A percentile compares a stretch with the other conserved stretches of the same genome.
Conservation (phyloP, 2,888 invertebrate species). For the Bombylius major region DNA sequence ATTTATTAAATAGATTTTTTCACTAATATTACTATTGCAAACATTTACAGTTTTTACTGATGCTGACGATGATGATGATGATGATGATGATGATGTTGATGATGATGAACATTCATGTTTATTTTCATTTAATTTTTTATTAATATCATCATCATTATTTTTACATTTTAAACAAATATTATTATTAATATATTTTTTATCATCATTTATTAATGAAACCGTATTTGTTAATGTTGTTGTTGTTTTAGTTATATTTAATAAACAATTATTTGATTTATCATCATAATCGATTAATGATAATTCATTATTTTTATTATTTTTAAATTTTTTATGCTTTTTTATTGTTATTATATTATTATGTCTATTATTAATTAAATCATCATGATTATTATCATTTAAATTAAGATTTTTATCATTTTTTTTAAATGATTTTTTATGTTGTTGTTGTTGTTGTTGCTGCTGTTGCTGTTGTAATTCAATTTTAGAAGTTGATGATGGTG, state of each 20-base stretch:
- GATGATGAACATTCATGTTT: not conserved
- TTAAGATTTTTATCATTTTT: not conserved
- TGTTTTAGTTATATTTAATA: no score
- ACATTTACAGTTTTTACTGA: no score
- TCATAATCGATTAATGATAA: no score
- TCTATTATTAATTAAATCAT: slow-evolving; percentile 1
- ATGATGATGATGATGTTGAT: no score
- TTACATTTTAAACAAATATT: not conserved
- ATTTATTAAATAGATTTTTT: no score
- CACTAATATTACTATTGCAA: no score
- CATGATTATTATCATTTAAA: not conserved
- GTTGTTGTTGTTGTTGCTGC: not conserved
- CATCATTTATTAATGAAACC: not conserved
- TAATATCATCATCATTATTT: not conserved
- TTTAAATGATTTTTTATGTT: not conserved
- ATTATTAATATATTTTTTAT: not conserved
- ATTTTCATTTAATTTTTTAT: not conserved
- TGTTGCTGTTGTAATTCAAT: not conserved
- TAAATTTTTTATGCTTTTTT: not conserved
- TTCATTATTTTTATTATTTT: not conserved
- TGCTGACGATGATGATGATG: no score
- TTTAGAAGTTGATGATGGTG: not conserved
- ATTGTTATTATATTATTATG: not conserved
- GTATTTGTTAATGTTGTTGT: not conserved
- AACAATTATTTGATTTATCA: no score